Percentiles rank a stretch among this genome's conserved stretches.
Conservation (phyloP, 2,797 vertebrate genomes). For the Lemur catta region DNA sequence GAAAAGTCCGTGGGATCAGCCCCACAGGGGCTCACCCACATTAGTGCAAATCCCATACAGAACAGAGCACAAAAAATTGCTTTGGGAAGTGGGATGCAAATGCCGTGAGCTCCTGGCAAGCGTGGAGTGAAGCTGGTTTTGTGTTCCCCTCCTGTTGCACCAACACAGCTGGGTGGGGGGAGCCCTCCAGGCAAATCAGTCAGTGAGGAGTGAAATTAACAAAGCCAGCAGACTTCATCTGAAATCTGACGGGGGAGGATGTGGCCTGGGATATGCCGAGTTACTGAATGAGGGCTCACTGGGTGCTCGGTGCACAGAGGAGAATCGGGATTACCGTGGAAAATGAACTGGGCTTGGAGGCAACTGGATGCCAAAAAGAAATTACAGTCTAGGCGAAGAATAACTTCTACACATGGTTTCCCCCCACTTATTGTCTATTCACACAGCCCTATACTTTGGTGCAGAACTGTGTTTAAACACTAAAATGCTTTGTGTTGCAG, state of each 20-base stretch:
- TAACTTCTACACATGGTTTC: not conserved
- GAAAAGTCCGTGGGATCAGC: not conserved
- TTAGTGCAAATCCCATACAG: not conserved
- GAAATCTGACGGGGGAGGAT: not conserved
- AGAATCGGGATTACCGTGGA: not conserved
- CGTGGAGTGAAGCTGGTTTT: not conserved
- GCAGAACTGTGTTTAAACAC: constrained; percentile 71
- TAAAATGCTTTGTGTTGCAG: constrained; percentile 65
- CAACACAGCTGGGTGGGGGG: not conserved
- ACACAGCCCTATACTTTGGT: constrained; percentile 34
- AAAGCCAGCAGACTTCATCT: not conserved
- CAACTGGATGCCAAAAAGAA: constrained; percentile 41
- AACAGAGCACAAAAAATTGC: not conserved
- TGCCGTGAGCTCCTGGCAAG: not conserved
- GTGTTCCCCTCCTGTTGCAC: not conserved
- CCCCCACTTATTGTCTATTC: not conserved
- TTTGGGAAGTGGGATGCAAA: not conserved
- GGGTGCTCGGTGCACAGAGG: not conserved
- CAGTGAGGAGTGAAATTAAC: not conserved
- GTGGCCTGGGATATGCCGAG: not conserved
- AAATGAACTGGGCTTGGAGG: not conserved
- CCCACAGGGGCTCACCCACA: not conserved
- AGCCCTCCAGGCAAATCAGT: not conserved
- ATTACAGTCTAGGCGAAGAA: constrained; percentile 19
- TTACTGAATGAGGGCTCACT: not conserved